phyloP scores from a whole-genome alignment of 1,140 invertebrate genomes.

The Melipona quadrifasciata region DNA sequence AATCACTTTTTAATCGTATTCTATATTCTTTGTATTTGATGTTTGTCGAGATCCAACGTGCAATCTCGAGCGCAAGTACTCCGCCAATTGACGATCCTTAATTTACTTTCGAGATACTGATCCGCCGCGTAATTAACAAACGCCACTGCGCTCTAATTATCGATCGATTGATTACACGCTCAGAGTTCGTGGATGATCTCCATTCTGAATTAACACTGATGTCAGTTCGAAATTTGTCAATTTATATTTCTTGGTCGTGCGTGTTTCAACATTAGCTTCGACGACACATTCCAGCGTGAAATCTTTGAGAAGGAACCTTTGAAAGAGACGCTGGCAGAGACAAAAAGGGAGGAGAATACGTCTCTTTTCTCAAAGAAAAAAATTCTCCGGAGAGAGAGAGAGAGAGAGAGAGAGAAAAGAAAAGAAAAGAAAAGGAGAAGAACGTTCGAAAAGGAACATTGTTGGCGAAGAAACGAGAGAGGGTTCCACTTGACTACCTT shows the following conservation, averaged over 20 bases:
- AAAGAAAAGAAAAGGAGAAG: neutral
- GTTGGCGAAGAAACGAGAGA: constrained; percentile 28
- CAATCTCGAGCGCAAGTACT: constrained; percentile 31
- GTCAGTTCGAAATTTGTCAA: constrained; percentile 29
- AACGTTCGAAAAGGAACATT: constrained; percentile 40
- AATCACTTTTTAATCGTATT: neutral
- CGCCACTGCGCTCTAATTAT: constrained; percentile 47
- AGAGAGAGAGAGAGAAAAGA: neutral
- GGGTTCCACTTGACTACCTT: constrained; percentile 51
- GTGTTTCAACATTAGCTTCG: neutral
- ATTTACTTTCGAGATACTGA: constrained; percentile 55
- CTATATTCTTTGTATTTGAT: neutral
- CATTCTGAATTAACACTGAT: no score
- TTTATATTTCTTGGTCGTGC: neutral
- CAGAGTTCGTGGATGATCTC: constrained; percentile 11
- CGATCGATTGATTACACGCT: constrained; percentile 56
- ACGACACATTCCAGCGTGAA: no score
- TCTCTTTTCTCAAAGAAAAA: no score
- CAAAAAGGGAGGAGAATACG: neutral
- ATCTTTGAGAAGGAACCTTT: no score
- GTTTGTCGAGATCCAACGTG: constrained; percentile 24
- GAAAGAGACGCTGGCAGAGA: no score
- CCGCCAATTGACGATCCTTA: constrained; percentile 45
- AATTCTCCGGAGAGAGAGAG: no score
- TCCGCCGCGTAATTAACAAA: constrained; percentile 61